Evolutionary conservation across 1,140 invertebrate genomes (phyloP).

Genomic region (Drusus annulatus): DNA sequence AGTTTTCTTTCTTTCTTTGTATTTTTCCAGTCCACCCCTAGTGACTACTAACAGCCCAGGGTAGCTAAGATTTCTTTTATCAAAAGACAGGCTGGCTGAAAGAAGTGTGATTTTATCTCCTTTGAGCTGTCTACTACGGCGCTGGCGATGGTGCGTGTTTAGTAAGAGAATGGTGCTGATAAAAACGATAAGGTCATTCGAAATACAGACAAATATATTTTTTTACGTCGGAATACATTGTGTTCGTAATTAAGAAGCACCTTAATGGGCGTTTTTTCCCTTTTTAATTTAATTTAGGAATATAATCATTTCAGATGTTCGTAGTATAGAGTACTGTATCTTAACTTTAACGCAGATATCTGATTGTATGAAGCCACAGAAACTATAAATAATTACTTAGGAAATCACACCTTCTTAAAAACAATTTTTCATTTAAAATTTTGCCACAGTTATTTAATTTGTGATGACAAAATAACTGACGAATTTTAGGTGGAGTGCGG

Average conservation of each 20-base stretch:
- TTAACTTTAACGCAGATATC: too few relatives aligned
- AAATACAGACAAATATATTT: too few relatives aligned
- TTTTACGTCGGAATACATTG: conserved; percentile 9
- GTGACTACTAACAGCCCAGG: neutral
- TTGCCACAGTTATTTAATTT: too few relatives aligned
- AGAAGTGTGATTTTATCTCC: conserved; percentile 38
- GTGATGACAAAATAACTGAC: too few relatives aligned
- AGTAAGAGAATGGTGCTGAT: conserved; percentile 10
- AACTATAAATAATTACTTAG: too few relatives aligned
- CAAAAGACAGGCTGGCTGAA: conserved; percentile 15
- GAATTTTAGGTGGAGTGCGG: too few relatives aligned
- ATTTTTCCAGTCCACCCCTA: too few relatives aligned
- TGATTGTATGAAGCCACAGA: too few relatives aligned
- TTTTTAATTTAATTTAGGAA: conserved; percentile 7
- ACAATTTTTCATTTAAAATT: too few relatives aligned
- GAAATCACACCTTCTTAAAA: too few relatives aligned
- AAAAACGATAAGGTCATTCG: neutral
- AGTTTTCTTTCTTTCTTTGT: too few relatives aligned
- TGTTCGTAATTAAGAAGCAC: conserved; percentile 46
- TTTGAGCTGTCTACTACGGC: conserved; percentile 6
- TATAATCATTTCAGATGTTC: neutral
- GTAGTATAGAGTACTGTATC: too few relatives aligned
- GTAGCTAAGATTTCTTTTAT: conserved; percentile 37
- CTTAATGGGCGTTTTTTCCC: conserved; percentile 42
- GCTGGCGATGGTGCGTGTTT: conserved; percentile 17